These are phyloP conservation scores for Microcebus tavaratra DNA, from an alignment of 2,113 vertebrate genomes.

Conservation along the genomic window DNA sequence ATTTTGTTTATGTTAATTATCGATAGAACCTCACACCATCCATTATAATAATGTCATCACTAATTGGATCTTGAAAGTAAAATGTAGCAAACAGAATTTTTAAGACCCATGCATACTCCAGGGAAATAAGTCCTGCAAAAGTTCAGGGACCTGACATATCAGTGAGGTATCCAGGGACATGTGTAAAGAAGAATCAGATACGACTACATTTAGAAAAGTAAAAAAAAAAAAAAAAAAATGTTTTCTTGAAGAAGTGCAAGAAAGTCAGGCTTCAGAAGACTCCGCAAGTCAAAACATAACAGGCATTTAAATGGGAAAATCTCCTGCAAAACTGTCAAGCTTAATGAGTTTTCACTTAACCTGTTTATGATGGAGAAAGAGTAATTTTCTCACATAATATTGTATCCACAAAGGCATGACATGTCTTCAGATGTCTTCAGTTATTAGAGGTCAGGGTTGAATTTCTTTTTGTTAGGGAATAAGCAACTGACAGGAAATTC, in stretches of 20 bases:
- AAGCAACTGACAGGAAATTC: background rate
- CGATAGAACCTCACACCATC: background rate
- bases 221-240: background rate
- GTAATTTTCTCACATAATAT: background rate
- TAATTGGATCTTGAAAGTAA: background rate
- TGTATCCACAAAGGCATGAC: background rate
- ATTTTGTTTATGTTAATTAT: background rate
- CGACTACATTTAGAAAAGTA: background rate
- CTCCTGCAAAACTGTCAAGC: background rate
- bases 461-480: background rate
- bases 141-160: background rate
- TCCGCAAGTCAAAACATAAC: background rate
- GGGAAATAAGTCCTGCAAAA: background rate
- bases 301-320: background rate
- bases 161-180: background rate
- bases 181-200: background rate
- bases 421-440: background rate
- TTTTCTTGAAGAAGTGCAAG: background rate
- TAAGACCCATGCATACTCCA: background rate
- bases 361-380: background rate
- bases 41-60: background rate
- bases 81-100: background rate
- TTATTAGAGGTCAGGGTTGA: background rate
- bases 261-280: background rate
- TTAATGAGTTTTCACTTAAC: background rate